These are phyloP conservation scores for Pemphredon lugubris DNA, from an alignment of 2,888 invertebrate genomes.

Conservation along the genomic window DNA sequence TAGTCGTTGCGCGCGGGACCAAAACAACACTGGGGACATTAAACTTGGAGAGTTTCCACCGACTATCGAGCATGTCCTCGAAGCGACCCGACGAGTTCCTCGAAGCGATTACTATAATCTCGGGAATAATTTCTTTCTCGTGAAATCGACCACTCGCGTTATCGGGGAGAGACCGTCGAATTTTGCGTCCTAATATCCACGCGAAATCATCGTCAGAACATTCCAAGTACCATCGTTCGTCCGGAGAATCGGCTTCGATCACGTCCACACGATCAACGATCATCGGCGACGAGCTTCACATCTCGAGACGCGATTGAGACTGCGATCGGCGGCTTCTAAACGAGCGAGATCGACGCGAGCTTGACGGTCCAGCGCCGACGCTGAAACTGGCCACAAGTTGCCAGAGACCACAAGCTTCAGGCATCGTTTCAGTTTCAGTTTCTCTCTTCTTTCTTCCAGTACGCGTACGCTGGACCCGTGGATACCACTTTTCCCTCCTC, in stretches of 20 bases:
- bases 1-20: not conserved
- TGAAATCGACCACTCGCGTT: not conserved
- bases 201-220: no score
- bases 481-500: slow-evolving; percentile 39
- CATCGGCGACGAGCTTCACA: slow-evolving; percentile 53
- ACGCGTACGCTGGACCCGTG: slow-evolving; percentile 42
- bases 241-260: no score
- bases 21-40: not conserved
- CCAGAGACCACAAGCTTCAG: slow-evolving; percentile 54
- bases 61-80: slow-evolving; percentile 10
- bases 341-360: slow-evolving; percentile 72
- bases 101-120: not conserved
- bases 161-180: not conserved
- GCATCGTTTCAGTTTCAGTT: slow-evolving; percentile 52
- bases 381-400: slow-evolving; percentile 74
- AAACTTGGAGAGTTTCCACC: not conserved
- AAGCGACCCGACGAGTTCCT: not conserved
- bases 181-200: not conserved
- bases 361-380: slow-evolving; percentile 76
- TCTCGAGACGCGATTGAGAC: slow-evolving; percentile 57
- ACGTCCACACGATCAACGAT: slow-evolving; percentile 1
- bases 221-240: not conserved
- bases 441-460: slow-evolving; percentile 53
- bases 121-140: not conserved
- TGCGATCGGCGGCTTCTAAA: slow-evolving; percentile 27